A percentile compares a stretch with the other conserved stretches of the same genome.
phyloP scores from a whole-genome alignment of 1,140 invertebrate species.

The Drosophila tropicalis region DNA sequence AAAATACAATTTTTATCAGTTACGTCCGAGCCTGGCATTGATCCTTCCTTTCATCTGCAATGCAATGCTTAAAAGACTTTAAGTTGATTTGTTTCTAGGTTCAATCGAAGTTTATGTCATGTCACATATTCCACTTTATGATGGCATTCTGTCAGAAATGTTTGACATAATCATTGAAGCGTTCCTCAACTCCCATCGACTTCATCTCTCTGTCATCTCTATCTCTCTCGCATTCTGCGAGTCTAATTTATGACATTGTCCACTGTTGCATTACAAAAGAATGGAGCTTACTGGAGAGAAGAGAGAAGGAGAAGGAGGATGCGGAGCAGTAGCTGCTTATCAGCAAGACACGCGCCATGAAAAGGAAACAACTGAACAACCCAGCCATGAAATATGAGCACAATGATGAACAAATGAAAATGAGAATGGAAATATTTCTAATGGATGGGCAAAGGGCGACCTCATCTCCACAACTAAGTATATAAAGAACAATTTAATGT shows the following conservation, averaged over 20 bases:
- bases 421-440: conserved; percentile 15
- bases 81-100: conserved; percentile 39
- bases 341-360: conserved; percentile 41
- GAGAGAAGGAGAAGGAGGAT: background rate
- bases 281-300: background rate
- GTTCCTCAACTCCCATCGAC: conserved; percentile 30
- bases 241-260: conserved; percentile 76
- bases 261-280: conserved; percentile 51
- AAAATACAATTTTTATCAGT: too few relatives aligned
- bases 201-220: background rate
- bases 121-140: conserved; percentile 47
- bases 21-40: conserved; percentile 32
- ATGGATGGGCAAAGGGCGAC: conserved; percentile 3
- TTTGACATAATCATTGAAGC: conserved; percentile 70
- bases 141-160: conserved; percentile 44
- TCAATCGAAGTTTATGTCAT: conserved; percentile 53
- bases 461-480: background rate
- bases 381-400: conserved; percentile 66
- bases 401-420: conserved; percentile 16
- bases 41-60: too few relatives aligned
- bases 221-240: conserved; percentile 3
- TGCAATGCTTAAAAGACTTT: conserved; percentile 39
- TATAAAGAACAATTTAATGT: background rate
- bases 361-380: conserved; percentile 35
- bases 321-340: conserved; percentile 49